Evolutionary conservation across 2,888 invertebrate genomes (phyloP).

Genomic region (Stenotaenia linearis): DNA sequence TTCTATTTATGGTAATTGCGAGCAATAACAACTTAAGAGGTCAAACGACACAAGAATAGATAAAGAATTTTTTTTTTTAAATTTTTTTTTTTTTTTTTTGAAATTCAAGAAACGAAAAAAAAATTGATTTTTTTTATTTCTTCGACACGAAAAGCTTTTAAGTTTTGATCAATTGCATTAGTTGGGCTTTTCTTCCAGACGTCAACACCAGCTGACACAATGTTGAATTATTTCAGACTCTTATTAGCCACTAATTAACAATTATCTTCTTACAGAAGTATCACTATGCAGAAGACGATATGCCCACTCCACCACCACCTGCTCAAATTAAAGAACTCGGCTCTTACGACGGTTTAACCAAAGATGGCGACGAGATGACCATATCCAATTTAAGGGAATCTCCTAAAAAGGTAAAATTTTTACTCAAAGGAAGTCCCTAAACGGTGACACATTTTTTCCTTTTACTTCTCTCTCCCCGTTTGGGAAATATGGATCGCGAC

Average conservation of each 20-base stretch:
- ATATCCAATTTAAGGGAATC: constrained; percentile 35
- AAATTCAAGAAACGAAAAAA: not conserved
- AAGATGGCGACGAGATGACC: constrained; percentile 30
- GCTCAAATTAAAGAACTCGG: constrained; percentile 48
- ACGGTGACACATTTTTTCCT: too few species aligned
- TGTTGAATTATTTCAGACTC: not conserved
- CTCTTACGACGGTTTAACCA: constrained; percentile 44
- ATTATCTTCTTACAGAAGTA: constrained; percentile 26
- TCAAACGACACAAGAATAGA: too few species aligned
- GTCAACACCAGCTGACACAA: not conserved
- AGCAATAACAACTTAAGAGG: too few species aligned
- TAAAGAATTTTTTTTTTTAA: too few species aligned
- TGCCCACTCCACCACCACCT: constrained; percentile 52
- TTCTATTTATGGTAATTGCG: too few species aligned
- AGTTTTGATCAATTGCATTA: not conserved
- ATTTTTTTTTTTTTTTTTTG: not conserved
- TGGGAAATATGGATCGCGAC: not conserved
- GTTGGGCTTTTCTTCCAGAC: not conserved
- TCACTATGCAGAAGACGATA: constrained; percentile 33
- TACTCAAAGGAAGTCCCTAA: too few species aligned
- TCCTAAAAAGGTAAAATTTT: constrained; percentile 36
- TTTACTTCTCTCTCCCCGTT: not conserved
- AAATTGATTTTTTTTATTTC: too few species aligned
- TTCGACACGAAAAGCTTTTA: not conserved
- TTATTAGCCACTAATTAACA: not conserved